Evolutionary conservation across 2,888 invertebrate species (phyloP).

Genomic region (Adineta ricciae): DNA sequence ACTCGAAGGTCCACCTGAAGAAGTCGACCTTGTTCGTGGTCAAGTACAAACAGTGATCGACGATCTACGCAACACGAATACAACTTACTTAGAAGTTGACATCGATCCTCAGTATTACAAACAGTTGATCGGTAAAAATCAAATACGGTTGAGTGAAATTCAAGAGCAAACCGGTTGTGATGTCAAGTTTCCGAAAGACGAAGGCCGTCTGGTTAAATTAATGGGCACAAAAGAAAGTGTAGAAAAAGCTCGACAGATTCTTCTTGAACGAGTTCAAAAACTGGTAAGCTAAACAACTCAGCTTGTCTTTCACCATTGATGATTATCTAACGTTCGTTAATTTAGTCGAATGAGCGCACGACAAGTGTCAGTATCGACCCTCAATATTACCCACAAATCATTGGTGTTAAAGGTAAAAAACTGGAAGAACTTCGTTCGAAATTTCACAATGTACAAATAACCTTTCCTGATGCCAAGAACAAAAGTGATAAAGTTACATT

Average conservation of each 20-base stretch:
- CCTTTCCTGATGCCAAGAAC: constrained; percentile 59
- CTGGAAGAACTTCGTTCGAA: constrained; percentile 83
- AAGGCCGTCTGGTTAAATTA: constrained; percentile 69
- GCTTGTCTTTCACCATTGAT: no score
- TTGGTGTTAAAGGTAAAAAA: constrained; percentile 83
- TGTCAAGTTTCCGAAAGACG: constrained; percentile 77
- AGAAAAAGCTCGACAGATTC: constrained; percentile 62
- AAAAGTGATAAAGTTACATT: constrained; percentile 85
- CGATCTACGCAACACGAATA: neutral
- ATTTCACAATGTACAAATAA: constrained; percentile 60
- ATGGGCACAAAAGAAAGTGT: constrained; percentile 84
- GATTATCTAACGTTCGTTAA: no score
- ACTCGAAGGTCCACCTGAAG: constrained; percentile 88
- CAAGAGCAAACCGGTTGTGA: constrained; percentile 85
- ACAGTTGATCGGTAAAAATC: constrained; percentile 90
- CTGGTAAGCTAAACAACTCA: constrained; percentile 45
- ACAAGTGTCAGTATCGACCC: constrained; percentile 89
- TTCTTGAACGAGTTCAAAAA: constrained; percentile 52
- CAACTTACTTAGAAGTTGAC: constrained; percentile 59
- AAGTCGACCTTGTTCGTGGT: constrained; percentile 60
- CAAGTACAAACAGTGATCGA: constrained; percentile 25
- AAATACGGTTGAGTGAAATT: constrained; percentile 23
- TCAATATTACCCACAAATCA: constrained; percentile 80
- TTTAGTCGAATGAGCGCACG: constrained; percentile 42
- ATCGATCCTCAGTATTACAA: constrained; percentile 84